Conservation (phyloP, 2,113 vertebrate species). For the Scopus umbretta region DNA sequence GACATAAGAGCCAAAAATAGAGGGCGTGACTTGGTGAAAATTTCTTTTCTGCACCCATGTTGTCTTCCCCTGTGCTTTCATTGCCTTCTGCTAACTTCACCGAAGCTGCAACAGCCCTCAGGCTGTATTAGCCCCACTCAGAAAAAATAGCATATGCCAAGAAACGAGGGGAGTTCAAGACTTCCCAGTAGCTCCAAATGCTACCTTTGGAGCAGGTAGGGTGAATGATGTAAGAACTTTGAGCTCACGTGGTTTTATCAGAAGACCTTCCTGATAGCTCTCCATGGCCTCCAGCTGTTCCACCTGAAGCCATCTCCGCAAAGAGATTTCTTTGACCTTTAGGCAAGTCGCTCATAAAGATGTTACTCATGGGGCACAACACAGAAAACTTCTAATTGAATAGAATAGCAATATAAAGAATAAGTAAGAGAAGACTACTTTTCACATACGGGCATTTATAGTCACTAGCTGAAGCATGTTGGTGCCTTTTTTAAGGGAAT, state of each 20-base stretch:
- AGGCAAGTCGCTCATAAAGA: not conserved
- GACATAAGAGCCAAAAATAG: constrained; percentile 3
- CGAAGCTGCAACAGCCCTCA: not conserved
- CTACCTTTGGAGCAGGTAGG: not conserved
- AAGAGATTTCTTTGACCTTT: constrained; percentile 35
- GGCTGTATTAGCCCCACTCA: not conserved
- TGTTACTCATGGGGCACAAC: not conserved
- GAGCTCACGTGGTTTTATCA: not conserved
- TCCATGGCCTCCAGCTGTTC: constrained; percentile 12
- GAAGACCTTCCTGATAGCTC: not conserved
- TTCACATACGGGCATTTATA: not conserved
- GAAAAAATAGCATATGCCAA: not conserved
- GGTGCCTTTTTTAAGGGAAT: not conserved
- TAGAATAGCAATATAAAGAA: not conserved
- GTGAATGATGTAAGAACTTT: not conserved
- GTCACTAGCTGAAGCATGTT: not conserved
- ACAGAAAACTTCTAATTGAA: not conserved
- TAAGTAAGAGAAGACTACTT: not conserved
- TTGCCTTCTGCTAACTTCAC: not conserved
- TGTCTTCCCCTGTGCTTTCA: not conserved
- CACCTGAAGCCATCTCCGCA: constrained; percentile 15
- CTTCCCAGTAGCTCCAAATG: not conserved
- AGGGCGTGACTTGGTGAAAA: not conserved
- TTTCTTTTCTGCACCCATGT: not conserved
- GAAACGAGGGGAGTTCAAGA: not conserved